Base-by-base conservation (phyloP, 2,113 vertebrate species). In the Macheiramphus alcinus region DNA sequence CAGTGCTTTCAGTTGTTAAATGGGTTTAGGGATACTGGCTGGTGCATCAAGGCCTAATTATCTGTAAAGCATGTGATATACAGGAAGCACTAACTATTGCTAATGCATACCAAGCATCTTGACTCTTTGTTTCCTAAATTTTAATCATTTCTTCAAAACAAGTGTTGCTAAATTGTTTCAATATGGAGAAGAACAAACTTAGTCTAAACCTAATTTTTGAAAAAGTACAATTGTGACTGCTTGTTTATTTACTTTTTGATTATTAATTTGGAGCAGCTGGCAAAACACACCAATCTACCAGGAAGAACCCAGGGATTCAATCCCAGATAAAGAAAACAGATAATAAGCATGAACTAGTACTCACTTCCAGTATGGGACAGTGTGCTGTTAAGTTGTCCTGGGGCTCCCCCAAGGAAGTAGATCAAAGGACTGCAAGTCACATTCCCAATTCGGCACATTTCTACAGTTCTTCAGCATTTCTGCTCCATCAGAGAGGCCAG, bases 221-320 rank as follows among this genome's bases (percentile, higher is more conserved):
- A 72, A 70, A 91, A 91, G 27, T 85, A 84, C 83, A 89, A 55
- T 89, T 85, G 93, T 31, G 50, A 93, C 32, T 80, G 78, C 42
- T 94, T 90, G 26, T 71, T 94, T 92, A 56, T 82, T 92, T 93
- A 73, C 19, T 88, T 86, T 90, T 86, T 93, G 74, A 50, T 88
- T 90, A 92, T 56, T 88, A 81, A 88, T 59, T 52, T 20, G 27
- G 42, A 96, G 21, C 72, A 88, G 75, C 80, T 86, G 72, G 38
- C 45, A 90, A 96, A 93, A 86, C 50, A 83, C n/a, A 71, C 9
- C 32, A 40, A 38, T 81, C 26, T 63, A 53, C 38, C 25, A 56
- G 62, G 67, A 91, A 81, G 85, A 91, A 63, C 26, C 2, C n/a
- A 80, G 8, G 45, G 19, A 85, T 90, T 75, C 63, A 56, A 61